Conservation (phyloP, 2,888 invertebrate species). For the Eumerus sabulonum region DNA sequence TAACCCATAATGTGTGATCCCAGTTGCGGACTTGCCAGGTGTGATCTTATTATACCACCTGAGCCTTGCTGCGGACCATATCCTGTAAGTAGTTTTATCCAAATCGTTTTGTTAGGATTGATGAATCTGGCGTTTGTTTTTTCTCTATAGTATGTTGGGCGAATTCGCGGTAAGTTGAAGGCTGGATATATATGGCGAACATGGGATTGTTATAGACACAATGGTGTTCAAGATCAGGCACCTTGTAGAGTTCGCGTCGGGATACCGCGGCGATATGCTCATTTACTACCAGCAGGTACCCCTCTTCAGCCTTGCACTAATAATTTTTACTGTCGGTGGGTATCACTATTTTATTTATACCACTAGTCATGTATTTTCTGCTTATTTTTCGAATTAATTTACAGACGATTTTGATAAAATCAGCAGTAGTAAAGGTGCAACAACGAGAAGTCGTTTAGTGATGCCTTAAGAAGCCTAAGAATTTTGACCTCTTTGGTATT, state of each 20-base stretch:
- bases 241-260: conserved; percentile 28
- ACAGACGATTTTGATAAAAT: too few relatives aligned
- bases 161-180: conserved; percentile 28
- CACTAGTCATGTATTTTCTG: too few relatives aligned
- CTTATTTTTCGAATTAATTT: too few relatives aligned
- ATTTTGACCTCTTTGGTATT: too few relatives aligned
- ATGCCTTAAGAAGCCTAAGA: too few relatives aligned
- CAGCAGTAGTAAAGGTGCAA: too few relatives aligned
- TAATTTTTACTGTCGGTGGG: neutral
- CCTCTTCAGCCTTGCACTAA: conserved; percentile 25
- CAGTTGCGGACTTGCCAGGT: neutral
- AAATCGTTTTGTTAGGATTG: neutral
- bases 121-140: too few relatives aligned
- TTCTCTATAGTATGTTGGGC: conserved; percentile 19
- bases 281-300: conserved; percentile 3
- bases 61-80: conserved; percentile 36
- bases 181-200: conserved; percentile 27
- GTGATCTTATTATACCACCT: conserved; percentile 14
- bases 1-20: conserved; percentile 21
- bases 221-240: conserved; percentile 51
- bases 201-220: conserved; percentile 50
- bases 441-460: too few relatives aligned
- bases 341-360: too few relatives aligned
- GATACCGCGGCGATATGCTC: conserved; percentile 30
- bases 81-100: conserved; percentile 6